Conservation (phyloP, 92 coral and sea anemone species). For the Palythoa heliodiscus region DNA sequence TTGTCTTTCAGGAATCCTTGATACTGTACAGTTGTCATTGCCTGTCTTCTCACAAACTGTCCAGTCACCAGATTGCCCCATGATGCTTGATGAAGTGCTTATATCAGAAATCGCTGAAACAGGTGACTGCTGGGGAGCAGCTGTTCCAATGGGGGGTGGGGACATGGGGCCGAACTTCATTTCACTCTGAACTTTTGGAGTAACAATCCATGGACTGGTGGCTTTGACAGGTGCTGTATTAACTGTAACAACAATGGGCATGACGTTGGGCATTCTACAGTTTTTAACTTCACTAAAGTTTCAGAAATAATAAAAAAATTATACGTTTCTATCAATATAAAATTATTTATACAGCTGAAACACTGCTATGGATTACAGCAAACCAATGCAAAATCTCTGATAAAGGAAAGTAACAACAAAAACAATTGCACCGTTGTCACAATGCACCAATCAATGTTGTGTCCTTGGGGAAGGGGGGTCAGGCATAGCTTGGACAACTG, state of each 20-base stretch:
- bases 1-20: slow-evolving; percentile 96
- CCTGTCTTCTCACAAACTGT: slow-evolving; percentile 69
- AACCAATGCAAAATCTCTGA: too few relatives aligned
- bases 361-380: too few relatives aligned
- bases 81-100: slow-evolving; percentile 80
- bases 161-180: slow-evolving; percentile 81
- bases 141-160: slow-evolving; percentile 75
- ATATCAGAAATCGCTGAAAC: slow-evolving; percentile 81
- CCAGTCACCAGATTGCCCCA: slow-evolving; percentile 97
- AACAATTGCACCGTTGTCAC: too few relatives aligned
- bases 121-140: slow-evolving; percentile 83
- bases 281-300: not conserved
- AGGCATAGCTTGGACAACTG: too few relatives aligned
- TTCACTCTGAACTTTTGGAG: slow-evolving; percentile 63
- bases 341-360: too few relatives aligned
- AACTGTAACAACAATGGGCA: not conserved
- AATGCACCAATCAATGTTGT: too few relatives aligned
- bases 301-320: not conserved
- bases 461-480: too few relatives aligned
- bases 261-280: not conserved
- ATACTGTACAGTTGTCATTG: slow-evolving; percentile 59
- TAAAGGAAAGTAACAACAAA: too few relatives aligned
- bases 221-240: slow-evolving; percentile 58
- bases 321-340: too few relatives aligned
- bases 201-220: slow-evolving; percentile 94